Conservation (phyloP, 2,888 invertebrate species). For the Pristionchus maxplancki region DNA sequence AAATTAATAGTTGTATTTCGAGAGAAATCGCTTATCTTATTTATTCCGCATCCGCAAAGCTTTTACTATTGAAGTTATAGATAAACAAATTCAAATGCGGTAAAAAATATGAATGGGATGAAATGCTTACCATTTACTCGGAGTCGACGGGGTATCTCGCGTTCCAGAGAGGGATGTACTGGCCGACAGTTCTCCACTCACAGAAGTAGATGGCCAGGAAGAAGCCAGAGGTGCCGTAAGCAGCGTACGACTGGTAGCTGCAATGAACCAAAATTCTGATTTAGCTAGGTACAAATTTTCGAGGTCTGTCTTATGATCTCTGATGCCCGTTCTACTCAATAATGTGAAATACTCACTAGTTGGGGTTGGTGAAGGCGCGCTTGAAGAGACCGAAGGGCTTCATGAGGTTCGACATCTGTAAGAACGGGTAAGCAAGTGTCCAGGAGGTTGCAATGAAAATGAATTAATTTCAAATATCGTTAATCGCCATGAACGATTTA, state of each 20-base stretch:
- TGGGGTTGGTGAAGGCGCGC: conserved; percentile 70
- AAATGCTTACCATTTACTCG: neutral
- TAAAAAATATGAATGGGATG: no score
- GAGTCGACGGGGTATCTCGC: conserved; percentile 55
- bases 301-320: no score
- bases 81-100: no score
- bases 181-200: conserved; percentile 74
- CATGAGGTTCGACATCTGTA: conserved; percentile 67
- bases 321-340: no score
- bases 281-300: neutral
- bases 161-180: conserved; percentile 75
- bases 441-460: neutral
- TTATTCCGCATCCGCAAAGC: no score
- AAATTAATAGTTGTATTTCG: neutral
- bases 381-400: conserved; percentile 68
- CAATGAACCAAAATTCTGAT: no score
- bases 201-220: conserved; percentile 73
- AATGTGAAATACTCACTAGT: conserved; percentile 68
- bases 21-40: no score
- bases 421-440: neutral
- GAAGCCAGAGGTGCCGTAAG: conserved; percentile 70
- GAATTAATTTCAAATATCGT: neutral
- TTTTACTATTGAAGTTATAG: no score
- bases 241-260: conserved; percentile 67
- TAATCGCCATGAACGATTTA: neutral